Evolutionary conservation across 2,797 vertebrate genomes (phyloP).

Genomic region (Martes flavigula): DNA sequence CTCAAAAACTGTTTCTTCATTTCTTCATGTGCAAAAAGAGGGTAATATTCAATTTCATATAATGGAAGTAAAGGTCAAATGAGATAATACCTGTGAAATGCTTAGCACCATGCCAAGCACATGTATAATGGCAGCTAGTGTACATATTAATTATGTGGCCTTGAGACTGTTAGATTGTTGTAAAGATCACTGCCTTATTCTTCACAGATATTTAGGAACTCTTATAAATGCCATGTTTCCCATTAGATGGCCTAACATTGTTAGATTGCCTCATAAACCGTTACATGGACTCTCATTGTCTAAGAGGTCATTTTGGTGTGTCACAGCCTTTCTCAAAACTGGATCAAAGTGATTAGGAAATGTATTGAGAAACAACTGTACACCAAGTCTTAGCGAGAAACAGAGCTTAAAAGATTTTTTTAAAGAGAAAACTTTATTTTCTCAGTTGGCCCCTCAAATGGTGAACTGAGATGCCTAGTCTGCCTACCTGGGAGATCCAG

Average conservation of each 20-base stretch:
- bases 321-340: constrained; percentile 29
- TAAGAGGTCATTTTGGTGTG: background rate
- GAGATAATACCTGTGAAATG: background rate
- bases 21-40: background rate
- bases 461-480: background rate
- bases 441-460: background rate
- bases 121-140: background rate
- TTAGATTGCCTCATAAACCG: background rate
- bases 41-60: background rate
- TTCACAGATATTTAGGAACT: background rate
- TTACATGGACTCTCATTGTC: background rate
- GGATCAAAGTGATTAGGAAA: background rate
- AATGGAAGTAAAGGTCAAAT: background rate
- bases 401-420: background rate
- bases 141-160: background rate
- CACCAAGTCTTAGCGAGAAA: background rate
- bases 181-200: background rate
- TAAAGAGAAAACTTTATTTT: background rate
- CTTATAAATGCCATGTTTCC: background rate
- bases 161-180: background rate
- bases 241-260: background rate
- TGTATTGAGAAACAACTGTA: background rate
- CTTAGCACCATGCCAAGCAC: background rate
- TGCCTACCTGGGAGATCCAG: background rate
- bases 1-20: background rate